These are phyloP conservation scores for Smithornis capensis DNA, from an alignment of 2,113 vertebrate genomes.

Conservation along the genomic window DNA sequence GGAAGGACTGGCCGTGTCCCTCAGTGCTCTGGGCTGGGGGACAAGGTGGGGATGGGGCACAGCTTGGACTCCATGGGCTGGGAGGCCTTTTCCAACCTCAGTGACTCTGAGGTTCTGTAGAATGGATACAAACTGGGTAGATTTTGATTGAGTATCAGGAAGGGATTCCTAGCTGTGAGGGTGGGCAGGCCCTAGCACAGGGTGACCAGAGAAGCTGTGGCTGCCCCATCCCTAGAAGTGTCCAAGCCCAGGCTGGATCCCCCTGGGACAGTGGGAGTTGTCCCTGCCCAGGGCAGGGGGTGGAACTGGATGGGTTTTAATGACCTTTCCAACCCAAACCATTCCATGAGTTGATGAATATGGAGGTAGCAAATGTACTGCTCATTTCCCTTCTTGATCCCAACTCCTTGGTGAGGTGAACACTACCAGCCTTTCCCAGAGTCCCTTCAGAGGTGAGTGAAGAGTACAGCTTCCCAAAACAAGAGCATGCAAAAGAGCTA, in stretches of 20 bases:
- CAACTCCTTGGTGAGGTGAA: neutral
- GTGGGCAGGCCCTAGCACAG: neutral
- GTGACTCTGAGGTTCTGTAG: neutral
- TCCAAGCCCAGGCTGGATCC: neutral
- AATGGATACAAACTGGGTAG: neutral
- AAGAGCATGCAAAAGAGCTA: neutral
- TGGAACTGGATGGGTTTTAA: neutral
- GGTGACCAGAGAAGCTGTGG: neutral
- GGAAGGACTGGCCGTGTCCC: rapidly evolving
- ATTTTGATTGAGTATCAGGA: neutral
- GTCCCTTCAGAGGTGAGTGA: neutral
- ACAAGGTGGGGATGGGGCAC: rapidly evolving
- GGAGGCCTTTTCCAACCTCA: neutral
- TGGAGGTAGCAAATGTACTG: neutral
- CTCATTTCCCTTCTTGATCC: neutral
- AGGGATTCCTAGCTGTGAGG: rapidly evolving
- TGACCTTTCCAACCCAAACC: neutral
- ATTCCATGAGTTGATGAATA: neutral
- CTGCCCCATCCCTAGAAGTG: neutral
- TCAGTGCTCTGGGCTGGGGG: neutral
- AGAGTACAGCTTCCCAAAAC: neutral
- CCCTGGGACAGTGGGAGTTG: rapidly evolving
- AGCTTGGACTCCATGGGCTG: rapidly evolving
- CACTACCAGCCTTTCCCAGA: neutral
- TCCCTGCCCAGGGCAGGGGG: neutral